Evolutionary conservation across 2,113 vertebrate species (phyloP), one percentile per base, ranked within the genome.

Genomic region (Ptilonorhynchus violaceus): DNA sequence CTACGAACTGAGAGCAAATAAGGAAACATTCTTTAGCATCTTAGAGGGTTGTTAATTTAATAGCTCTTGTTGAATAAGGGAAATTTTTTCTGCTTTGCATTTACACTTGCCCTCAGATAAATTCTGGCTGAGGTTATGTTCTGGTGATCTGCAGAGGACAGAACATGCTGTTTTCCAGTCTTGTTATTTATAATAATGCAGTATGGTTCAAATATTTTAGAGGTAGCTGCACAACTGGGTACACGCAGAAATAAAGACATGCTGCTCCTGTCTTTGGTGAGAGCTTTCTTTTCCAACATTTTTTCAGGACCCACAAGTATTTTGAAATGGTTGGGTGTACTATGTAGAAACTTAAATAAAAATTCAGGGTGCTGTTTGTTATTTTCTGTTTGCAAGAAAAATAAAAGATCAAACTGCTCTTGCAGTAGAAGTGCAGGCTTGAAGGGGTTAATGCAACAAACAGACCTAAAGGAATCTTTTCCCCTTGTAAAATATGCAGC

Each of bases 401-500:
- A 95, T 37, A 93, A 97, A 96, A 96, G 93, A 97, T 97, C 92
- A 95, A 96, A 94, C 63, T 69, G 42, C 60, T 66, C 81, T 63
- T 94, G 80, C 85, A 69, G 86, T 80, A 78, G 73, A 79, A 75
- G 28, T 60, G 25, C n/a, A 82, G 83, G 35, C 53, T 96, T 84
- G 93, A 92, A 94, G 80, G 93, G 74, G 84, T 92, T 94, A 96
- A 90, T 47, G 74, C 63, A 47, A 75, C 76, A 95, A 89, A 75
- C 66, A 95, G 64, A 79, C 92, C 88, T 96, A 92, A 97, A 96
- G 82, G 88, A 92, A 93, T 92, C 76, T 91, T 81, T 95, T 39
- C n/a, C 72, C 62, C 94, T 89, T 95, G 93, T 83, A 82, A 88
- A 92, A 92, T 96, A 96, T 93, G 93, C 95, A 97, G 95, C 96